A percentile compares a stretch with the other conserved stretches of the same genome.
Conservation (phyloP, 2,797 vertebrate genomes). For the Leuciscus waleckii region DNA sequence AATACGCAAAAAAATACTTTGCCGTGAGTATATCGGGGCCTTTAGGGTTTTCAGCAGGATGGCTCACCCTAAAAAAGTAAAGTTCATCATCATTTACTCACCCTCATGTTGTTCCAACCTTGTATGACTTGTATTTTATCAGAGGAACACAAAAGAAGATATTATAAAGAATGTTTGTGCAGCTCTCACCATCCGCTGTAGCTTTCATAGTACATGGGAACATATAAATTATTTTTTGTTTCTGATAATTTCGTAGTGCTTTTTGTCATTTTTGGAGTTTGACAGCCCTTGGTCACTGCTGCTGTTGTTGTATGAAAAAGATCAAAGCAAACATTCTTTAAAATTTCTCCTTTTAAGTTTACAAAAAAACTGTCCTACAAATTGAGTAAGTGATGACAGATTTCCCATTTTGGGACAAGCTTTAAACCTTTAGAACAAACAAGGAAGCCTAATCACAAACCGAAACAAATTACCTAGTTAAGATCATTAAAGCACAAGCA, state of each 20-base stretch:
- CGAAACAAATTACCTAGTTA: conserved; percentile 14
- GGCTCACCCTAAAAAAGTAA: neutral
- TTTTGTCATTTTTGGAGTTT: neutral
- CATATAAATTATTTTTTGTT: neutral
- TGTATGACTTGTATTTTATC: neutral
- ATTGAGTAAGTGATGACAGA: neutral
- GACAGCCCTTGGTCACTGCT: neutral
- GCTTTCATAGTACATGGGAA: neutral
- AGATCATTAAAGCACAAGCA: conserved; percentile 20
- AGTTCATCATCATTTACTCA: neutral
- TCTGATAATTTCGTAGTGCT: neutral
- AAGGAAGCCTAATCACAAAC: neutral
- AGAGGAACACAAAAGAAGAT: neutral
- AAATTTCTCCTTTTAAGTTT: neutral
- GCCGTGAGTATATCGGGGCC: too few species aligned
- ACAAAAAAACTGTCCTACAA: neutral
- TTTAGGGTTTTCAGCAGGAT: neutral
- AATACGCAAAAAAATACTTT: too few species aligned
- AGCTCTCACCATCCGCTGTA: neutral
- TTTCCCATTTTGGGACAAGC: neutral
- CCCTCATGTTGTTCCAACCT: too few species aligned
- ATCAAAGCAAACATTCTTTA: neutral
- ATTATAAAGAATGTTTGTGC: neutral
- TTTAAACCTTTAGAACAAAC: conserved; percentile 26
- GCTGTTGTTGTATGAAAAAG: neutral